These are phyloP conservation scores for Suricata suricatta DNA, from an alignment of 2,113 vertebrate species.

Conservation along the genomic window DNA sequence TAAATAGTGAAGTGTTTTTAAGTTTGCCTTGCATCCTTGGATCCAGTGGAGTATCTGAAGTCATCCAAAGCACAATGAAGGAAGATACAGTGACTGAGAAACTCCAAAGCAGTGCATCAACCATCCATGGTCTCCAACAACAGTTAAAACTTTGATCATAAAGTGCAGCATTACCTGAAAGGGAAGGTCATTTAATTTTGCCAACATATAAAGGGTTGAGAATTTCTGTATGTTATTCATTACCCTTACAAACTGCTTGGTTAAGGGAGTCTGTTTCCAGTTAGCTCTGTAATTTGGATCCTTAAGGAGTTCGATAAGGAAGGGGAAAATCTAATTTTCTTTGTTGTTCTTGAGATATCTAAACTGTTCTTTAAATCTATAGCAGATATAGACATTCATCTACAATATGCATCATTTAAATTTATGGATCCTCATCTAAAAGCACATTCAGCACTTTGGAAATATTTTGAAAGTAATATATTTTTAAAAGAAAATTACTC, in stretches of 20 bases:
- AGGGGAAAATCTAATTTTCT: background rate
- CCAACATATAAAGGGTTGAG: background rate
- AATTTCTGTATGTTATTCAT: constrained; percentile 35
- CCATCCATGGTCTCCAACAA: constrained; percentile 88
- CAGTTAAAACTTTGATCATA: constrained; percentile 89
- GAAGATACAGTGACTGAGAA: constrained; percentile 85
- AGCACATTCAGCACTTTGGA: constrained; percentile 38
- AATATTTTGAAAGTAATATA: constrained; percentile 32
- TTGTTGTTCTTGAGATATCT: background rate
- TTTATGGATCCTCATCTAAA: background rate
- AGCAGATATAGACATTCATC: constrained; percentile 5
- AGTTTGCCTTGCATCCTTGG: constrained; percentile 94
- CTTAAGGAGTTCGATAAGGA: background rate
- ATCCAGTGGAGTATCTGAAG: constrained; percentile 86
- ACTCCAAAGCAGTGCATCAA: constrained; percentile 87
- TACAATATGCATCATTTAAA: background rate
- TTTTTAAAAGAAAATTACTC: constrained; percentile 34
- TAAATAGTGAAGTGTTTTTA: constrained; percentile 94
- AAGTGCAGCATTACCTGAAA: background rate
- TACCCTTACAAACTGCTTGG: constrained; percentile 46
- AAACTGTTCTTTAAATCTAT: background rate
- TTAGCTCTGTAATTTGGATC: constrained; percentile 54
- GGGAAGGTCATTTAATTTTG: constrained; percentile 10
- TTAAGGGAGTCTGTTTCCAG: background rate
- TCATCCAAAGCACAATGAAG: constrained; percentile 84